phyloP scores from a whole-genome alignment of 2,113 vertebrate genomes.

The Penelope pileata region DNA sequence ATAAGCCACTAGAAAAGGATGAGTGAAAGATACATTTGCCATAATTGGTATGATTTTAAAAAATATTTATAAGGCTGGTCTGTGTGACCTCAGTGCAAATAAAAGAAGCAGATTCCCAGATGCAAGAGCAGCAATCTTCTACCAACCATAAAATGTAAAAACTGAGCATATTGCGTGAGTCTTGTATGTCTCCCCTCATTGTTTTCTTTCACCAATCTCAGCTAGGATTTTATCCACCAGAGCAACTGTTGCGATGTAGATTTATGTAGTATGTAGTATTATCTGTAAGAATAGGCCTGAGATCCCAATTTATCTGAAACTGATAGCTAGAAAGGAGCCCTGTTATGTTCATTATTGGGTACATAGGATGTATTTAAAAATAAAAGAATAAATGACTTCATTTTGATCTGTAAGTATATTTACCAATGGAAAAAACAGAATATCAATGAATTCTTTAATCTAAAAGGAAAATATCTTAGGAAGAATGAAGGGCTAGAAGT shows the following conservation, averaged over 20 bases:
- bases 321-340: background rate
- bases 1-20: background rate
- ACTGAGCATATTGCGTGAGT: background rate
- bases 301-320: background rate
- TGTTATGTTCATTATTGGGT: background rate
- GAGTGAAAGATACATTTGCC: background rate
- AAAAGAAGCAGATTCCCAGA: background rate
- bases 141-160: background rate
- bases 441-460: background rate
- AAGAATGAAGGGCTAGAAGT: background rate
- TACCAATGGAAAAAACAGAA: background rate
- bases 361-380: background rate
- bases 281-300: background rate
- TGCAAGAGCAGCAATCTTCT: background rate
- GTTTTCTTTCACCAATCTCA: background rate
- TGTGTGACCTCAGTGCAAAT: background rate
- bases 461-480: background rate
- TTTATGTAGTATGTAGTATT: background rate
- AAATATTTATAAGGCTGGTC: background rate
- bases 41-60: background rate
- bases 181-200: background rate
- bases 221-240: background rate
- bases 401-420: background rate
- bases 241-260: background rate
- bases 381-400: background rate